Evolutionary conservation across 2,888 invertebrate genomes (phyloP).

Genomic region (Spilosoma lubricipeda): DNA sequence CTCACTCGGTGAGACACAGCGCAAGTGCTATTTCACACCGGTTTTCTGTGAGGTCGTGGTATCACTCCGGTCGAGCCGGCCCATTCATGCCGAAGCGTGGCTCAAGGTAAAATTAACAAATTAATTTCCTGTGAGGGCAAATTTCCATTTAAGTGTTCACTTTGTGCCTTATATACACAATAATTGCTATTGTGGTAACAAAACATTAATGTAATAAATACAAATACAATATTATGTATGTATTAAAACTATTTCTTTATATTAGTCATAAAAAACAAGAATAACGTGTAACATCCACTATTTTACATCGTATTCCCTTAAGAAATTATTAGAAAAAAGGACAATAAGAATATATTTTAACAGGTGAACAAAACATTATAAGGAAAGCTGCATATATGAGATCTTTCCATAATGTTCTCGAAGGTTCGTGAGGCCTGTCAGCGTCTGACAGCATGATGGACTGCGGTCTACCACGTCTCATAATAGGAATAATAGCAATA

Average conservation of each 20-base stretch:
- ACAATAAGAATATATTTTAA: not conserved
- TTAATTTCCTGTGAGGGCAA: too few species aligned
- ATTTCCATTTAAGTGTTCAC: too few species aligned
- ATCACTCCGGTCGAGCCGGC: too few species aligned
- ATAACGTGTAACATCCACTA: not conserved
- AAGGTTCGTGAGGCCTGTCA: conserved; percentile 30
- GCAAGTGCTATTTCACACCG: too few species aligned
- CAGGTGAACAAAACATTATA: not conserved
- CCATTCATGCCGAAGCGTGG: too few species aligned
- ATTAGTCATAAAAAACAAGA: not conserved
- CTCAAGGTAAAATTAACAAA: too few species aligned
- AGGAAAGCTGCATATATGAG: conserved; percentile 33
- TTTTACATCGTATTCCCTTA: not conserved
- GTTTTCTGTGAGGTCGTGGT: too few species aligned
- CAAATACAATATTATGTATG: too few species aligned
- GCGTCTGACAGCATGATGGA: conserved; percentile 2
- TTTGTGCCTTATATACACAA: too few species aligned
- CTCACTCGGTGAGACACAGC: too few species aligned
- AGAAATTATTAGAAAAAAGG: not conserved
- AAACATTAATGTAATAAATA: too few species aligned
- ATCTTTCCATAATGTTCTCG: not conserved
- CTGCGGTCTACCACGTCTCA: not conserved
- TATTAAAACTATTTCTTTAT: not conserved
- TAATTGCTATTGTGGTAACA: too few species aligned
- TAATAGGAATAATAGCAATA: conserved; percentile 3